phyloP scores from a whole-genome alignment of 1,140 invertebrate genomes.

The Eumeta japonica region DNA sequence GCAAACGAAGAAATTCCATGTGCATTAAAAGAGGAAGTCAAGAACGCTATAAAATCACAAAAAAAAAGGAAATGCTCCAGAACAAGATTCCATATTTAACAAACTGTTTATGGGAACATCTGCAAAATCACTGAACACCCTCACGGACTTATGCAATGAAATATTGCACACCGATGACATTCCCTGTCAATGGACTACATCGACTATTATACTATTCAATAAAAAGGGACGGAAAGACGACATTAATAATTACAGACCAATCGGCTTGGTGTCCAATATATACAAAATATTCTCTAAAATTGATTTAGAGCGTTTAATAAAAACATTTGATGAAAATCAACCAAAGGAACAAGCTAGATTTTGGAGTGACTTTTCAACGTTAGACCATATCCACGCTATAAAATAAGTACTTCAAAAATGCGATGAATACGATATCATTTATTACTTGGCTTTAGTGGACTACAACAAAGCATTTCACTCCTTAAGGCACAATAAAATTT shows the following conservation, averaged over 20 bases:
- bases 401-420: slow-evolving; percentile 13
- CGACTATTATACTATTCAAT: slow-evolving; percentile 16
- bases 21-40: too few species aligned
- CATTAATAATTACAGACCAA: slow-evolving; percentile 17
- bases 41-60: slow-evolving; percentile 16
- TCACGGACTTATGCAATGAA: slow-evolving; percentile 17
- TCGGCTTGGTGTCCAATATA: too few species aligned
- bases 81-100: too few species aligned
- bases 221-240: slow-evolving; percentile 19
- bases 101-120: too few species aligned
- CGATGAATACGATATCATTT: slow-evolving; percentile 11
- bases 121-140: slow-evolving; percentile 4
- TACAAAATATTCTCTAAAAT: slow-evolving; percentile 20
- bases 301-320: slow-evolving; percentile 12
- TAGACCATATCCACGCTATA: too few species aligned
- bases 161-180: slow-evolving; percentile 14
- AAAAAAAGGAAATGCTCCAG: too few species aligned
- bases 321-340: slow-evolving; percentile 16
- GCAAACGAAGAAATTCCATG: too few species aligned
- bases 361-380: slow-evolving; percentile 12
- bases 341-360: slow-evolving; percentile 14
- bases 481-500: slow-evolving; percentile 10
- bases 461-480: slow-evolving; percentile 18
- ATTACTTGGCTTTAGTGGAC: too few species aligned
- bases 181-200: slow-evolving; percentile 14